These are phyloP conservation scores for Mimachlamys varia DNA, from an alignment of 2,888 invertebrate genomes.

Conservation along the genomic window DNA sequence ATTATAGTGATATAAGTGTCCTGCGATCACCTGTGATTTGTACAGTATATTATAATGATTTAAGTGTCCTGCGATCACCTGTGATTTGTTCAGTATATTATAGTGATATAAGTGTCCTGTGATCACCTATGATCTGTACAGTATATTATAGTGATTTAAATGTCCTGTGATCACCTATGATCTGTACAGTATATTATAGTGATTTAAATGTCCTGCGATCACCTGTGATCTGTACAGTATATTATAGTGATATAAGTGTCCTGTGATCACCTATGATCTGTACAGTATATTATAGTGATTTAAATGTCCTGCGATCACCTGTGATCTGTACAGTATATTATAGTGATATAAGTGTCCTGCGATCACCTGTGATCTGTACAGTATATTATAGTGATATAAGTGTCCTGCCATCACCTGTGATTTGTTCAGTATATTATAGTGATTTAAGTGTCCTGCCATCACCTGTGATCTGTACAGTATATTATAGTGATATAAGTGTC, in stretches of 20 bases:
- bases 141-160: background rate
- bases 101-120: background rate
- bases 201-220: background rate
- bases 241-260: background rate
- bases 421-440: too few relatives aligned
- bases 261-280: slow-evolving; percentile 59
- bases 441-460: background rate
- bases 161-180: slow-evolving; percentile 56
- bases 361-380: slow-evolving; percentile 64
- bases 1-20: background rate
- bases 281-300: too few relatives aligned
- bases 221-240: too few relatives aligned
- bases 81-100: too few relatives aligned
- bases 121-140: slow-evolving; percentile 63
- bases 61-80: slow-evolving; percentile 51
- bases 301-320: slow-evolving; percentile 51
- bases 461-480: too few relatives aligned
- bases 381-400: background rate
- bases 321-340: too few relatives aligned
- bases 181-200: too few relatives aligned
- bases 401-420: slow-evolving; percentile 56
- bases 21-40: slow-evolving; percentile 59
- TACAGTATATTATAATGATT: too few relatives aligned
- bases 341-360: background rate
- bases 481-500: background rate